Percentiles rank a stretch among this genome's conserved stretches.
Conservation (phyloP, 2,113 vertebrate genomes). For the Chloropsis cyanopogon region DNA sequence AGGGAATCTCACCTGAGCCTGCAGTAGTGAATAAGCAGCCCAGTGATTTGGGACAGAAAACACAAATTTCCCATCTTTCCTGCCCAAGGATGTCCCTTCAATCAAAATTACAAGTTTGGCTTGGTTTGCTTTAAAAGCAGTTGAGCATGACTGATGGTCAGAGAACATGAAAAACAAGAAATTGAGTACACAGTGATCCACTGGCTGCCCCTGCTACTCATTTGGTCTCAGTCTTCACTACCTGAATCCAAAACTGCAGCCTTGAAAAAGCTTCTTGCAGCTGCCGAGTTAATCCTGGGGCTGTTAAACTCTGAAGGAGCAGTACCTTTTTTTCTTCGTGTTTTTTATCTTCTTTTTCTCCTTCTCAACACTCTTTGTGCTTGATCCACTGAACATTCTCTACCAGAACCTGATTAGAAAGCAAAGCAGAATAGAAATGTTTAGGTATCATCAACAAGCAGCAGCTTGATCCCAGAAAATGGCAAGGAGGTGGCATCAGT, state of each 20-base stretch:
- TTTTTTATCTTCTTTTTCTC: background rate
- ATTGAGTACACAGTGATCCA: background rate
- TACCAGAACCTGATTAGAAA: background rate
- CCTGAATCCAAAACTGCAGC: background rate
- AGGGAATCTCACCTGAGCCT: background rate
- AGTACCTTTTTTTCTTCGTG: rapidly evolving
- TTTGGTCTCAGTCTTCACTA: background rate
- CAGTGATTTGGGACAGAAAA: background rate
- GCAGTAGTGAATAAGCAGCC: background rate
- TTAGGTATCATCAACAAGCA: background rate
- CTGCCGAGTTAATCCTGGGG: background rate
- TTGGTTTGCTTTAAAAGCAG: background rate
- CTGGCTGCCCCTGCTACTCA: background rate
- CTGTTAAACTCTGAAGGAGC: background rate
- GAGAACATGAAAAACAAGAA: background rate
- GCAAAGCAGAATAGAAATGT: background rate
- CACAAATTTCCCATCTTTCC: background rate
- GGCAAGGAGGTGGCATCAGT: background rate
- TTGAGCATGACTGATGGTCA: background rate
- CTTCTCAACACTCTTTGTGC: background rate
- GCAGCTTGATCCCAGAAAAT: background rate
- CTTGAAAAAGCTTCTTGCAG: background rate
- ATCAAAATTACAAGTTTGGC: background rate
- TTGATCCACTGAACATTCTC: background rate
- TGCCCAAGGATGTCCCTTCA: background rate